Percentiles rank a stretch among this genome's conserved stretches.
phyloP scores from a whole-genome alignment of 92 coral and sea anemone genomes.

The Porites evermanni region DNA sequence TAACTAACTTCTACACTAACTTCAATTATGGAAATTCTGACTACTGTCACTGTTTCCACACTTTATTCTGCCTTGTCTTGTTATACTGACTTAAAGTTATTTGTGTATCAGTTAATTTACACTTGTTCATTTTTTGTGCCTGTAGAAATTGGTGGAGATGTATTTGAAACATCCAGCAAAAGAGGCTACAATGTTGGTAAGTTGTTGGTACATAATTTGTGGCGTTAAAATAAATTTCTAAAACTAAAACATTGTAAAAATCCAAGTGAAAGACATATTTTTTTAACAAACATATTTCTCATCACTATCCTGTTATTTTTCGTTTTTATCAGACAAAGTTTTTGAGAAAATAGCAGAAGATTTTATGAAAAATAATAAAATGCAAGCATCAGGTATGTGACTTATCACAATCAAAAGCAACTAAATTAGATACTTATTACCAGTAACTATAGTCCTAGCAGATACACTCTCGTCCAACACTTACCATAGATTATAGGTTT shows the following conservation, averaged over 20 bases:
- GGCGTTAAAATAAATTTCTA: background rate
- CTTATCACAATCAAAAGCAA: too few species aligned
- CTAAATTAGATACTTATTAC: background rate
- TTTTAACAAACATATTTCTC: background rate
- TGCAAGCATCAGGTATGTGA: slow-evolving; percentile 64
- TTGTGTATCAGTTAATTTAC: background rate
- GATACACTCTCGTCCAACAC: too few species aligned
- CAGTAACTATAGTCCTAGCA: too few species aligned
- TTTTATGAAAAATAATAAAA: slow-evolving; percentile 75
- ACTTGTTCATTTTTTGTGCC: background rate
- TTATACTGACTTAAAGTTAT: too few species aligned
- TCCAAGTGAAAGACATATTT: too few species aligned
- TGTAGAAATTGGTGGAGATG: slow-evolving; percentile 85
- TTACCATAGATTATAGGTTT: too few species aligned
- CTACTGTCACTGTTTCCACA: too few species aligned
- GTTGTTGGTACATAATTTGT: background rate
- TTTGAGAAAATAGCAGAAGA: slow-evolving; percentile 95
- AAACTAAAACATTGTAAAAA: background rate
- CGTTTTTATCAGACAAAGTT: slow-evolving; percentile 72
- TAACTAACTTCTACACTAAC: too few species aligned
- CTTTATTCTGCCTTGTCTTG: too few species aligned
- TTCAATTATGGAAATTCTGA: background rate
- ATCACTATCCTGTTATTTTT: background rate
- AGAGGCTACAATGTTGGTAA: slow-evolving; percentile 95
- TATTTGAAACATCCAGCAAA: slow-evolving; percentile 97